These are phyloP conservation scores for Alentia gelatinosa DNA, from an alignment of 2,888 invertebrate species.

Conservation along the genomic window DNA sequence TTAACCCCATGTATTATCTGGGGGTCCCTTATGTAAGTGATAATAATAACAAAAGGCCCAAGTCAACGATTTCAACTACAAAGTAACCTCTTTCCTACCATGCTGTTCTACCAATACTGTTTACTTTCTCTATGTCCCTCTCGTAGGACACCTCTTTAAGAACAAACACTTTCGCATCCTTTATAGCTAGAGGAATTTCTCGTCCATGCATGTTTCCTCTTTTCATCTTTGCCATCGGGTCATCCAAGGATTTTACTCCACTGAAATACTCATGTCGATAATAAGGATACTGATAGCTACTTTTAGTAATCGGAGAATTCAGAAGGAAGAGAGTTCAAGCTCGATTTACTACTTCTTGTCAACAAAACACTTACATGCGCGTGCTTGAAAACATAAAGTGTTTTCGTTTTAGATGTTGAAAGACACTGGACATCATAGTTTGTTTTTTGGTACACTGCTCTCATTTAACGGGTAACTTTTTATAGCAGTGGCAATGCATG, in stretches of 20 bases:
- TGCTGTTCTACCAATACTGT: no score
- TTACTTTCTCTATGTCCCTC: no score
- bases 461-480: conserved; percentile 13
- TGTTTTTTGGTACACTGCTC: neutral
- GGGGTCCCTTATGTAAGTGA: no score
- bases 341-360: conserved; percentile 12
- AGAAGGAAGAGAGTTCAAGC: neutral
- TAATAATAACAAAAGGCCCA: no score
- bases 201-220: neutral
- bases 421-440: conserved; percentile 18
- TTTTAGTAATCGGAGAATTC: neutral
- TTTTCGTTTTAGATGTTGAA: neutral
- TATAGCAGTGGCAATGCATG: neutral
- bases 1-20: no score
- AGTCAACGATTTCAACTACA: no score
- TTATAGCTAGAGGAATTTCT: neutral
- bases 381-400: neutral
- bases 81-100: no score
- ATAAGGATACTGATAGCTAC: neutral
- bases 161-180: neutral
- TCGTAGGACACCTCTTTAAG: no score
- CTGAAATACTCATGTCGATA: conserved; percentile 36
- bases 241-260: neutral
- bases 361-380: neutral
- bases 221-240: conserved; percentile 11